These are phyloP conservation scores for Meriones psammophilus DNA, from an alignment of 2,797 vertebrate genomes.

Conservation along the genomic window DNA sequence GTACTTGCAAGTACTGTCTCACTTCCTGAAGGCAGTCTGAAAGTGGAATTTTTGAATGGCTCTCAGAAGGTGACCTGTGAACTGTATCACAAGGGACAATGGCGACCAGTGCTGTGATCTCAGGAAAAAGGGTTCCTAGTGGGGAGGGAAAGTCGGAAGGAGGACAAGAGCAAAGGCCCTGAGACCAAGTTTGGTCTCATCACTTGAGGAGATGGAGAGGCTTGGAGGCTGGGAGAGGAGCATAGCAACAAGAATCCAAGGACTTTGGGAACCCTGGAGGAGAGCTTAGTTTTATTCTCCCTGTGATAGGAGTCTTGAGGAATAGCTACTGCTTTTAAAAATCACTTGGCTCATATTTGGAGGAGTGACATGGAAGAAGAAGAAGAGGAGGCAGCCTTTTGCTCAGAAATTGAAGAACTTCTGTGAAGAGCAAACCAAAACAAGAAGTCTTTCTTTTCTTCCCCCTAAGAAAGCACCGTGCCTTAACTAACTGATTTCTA, in stretches of 20 bases:
- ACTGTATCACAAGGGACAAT: background rate
- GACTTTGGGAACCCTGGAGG: background rate
- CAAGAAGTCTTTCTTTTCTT: background rate
- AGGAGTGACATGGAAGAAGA: background rate
- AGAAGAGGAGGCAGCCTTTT: background rate
- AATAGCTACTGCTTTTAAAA: slow-evolving; percentile 8
- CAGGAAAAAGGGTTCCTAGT: background rate
- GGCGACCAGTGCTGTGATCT: background rate
- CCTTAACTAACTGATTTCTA: background rate
- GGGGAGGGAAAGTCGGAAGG: background rate
- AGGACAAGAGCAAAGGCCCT: background rate
- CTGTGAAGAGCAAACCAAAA: background rate
- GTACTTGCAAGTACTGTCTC: background rate
- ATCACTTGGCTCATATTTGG: background rate
- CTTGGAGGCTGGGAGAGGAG: background rate
- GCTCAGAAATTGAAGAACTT: background rate
- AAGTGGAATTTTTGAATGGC: no score
- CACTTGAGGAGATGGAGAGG: background rate
- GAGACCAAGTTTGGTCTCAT: background rate
- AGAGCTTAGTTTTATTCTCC: background rate
- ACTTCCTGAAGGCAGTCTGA: background rate
- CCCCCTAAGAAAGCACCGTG: background rate
- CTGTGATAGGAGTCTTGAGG: background rate
- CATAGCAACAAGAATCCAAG: background rate
- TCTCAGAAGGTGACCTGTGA: background rate